Percentiles rank a stretch among this genome's conserved stretches.
These are phyloP conservation scores for Carpatolechia fugitivella DNA, from an alignment of 2,888 invertebrate species.

Conservation along the genomic window DNA sequence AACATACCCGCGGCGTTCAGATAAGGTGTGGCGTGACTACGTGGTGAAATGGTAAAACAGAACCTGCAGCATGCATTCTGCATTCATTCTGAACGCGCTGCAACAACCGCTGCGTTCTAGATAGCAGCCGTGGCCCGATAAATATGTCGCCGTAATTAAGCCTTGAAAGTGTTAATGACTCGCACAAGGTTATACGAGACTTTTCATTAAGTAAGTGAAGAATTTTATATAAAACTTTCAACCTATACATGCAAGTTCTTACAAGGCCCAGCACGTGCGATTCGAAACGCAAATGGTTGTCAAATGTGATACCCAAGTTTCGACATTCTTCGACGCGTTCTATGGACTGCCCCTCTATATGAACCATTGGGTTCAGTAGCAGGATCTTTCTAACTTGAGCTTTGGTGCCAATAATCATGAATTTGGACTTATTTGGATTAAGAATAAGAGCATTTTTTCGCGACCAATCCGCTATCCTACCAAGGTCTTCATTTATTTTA, in stretches of 20 bases:
- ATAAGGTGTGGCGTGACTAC: too few species aligned
- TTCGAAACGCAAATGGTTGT: slow-evolving; percentile 12
- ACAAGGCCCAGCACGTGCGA: too few species aligned
- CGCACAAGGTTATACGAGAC: too few species aligned
- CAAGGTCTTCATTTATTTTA: slow-evolving; percentile 11
- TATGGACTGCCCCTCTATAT: neutral
- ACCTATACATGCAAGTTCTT: slow-evolving; percentile 17
- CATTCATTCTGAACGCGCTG: too few species aligned
- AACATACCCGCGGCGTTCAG: too few species aligned
- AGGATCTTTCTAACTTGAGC: neutral
- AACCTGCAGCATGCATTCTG: too few species aligned
- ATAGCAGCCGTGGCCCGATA: too few species aligned
- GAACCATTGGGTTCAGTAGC: neutral
- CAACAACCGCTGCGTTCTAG: too few species aligned
- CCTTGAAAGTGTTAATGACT: too few species aligned
- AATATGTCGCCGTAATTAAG: too few species aligned
- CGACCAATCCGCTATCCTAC: slow-evolving; percentile 9
- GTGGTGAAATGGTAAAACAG: too few species aligned
- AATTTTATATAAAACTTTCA: slow-evolving; percentile 17
- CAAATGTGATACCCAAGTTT: slow-evolving; percentile 18
- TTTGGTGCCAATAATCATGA: slow-evolving; percentile 9
- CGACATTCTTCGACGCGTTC: slow-evolving; percentile 12
- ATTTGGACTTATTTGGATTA: slow-evolving; percentile 14
- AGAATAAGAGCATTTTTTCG: slow-evolving; percentile 9
- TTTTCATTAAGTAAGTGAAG: too few species aligned